Evolutionary conservation across 2,888 invertebrate species (phyloP), one percentile per base, ranked within the genome.

Genomic region (Chymomyza amoena): DNA sequence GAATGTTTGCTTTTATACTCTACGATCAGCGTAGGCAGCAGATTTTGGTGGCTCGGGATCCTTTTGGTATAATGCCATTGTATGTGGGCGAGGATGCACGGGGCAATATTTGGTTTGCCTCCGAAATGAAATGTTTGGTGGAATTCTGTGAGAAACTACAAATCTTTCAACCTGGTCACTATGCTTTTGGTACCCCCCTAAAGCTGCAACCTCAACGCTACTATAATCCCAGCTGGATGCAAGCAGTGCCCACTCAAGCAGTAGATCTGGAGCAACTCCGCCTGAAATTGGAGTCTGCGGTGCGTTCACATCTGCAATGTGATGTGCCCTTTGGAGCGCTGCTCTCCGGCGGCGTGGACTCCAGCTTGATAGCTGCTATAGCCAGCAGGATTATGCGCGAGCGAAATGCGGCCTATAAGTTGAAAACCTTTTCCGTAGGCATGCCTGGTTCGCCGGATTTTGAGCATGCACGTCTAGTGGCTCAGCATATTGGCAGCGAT

Each of bases 391-490:
- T 90, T 15, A 83, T 82, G 70, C 75, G 84, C 3, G 85, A 90
- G 68, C 68, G 71, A 0, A 76, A 87, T 68, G 75, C 84, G 0
- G 66, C 66, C 50, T 86, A 79, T 62, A 79, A 75, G 36, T 65
- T 90, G 51, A 82, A 96, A 93, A 97, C 97, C 56, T 98, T 97
- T 90, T 95, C 97, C 3, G 96, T 97, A 84, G 98, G 98, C 10
- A 96, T 98, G 95, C 94, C 94, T 28, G 95, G 95, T 63, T 97
- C 97, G 71, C 97, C 98, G 1, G 98, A 98, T 91, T 93, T 98
- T 59, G 91, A 94, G 76, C 97, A 97, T 61, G 98, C 98, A 0
- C 93, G 95, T 80, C 94, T 95, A 91, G 97, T 97, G 0, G 96
- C 97, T 0, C 93, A 96, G 73, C 93, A 95, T 84, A 94, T 97